Base-by-base conservation (phyloP, 2,113 vertebrate genomes). In the Natator depressus region DNA sequence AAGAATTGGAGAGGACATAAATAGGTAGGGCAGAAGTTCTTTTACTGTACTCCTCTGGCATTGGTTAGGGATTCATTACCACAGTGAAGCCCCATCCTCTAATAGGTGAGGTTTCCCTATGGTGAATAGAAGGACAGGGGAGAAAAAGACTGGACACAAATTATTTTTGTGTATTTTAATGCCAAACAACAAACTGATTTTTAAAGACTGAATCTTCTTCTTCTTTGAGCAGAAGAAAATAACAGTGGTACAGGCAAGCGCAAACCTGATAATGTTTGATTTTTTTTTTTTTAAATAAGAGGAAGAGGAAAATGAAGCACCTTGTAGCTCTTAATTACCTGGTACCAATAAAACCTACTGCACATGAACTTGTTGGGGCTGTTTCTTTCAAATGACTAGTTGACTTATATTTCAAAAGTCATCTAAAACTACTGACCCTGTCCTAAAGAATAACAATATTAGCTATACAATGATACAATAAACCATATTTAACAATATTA, bases 321-420 rank as follows among this genome's bases (percentile, higher is more conserved):
- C 95, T 91, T 10, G 31, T 92, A 85, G 54, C 20, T 95, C 75
- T 88, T 95, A 94, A 93, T 95, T 94, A 89, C 87, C 87, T 90
- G 38, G 65, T 95, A 88, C 92, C 81, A 92, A 86, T 97, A 92
- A 96, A 96, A 97, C 35, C 47, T 94, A 80, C 0, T 94, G 88
- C 69, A 89, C 82, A 10, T 91, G 82, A 92, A 90, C 95, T 96
- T 94, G 91, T 95, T 87, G 81, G 35, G 79, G 82, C 83, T 91
- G 10, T 89, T 97, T 87, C 86, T 96, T 96, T 94, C 91, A 96
- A 79, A 53, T 83, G 54, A 91, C 82, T 82, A 76, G 10, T 85
- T 95, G 95, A 93, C 35, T 88, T 96, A 42, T 89, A 10, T 95
- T 97, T 94, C 85, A 94, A 93, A 96, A 94, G 55, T 90, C 49